Conservation (phyloP, 2,113 vertebrate species). For the Montifringilla adamsi region DNA sequence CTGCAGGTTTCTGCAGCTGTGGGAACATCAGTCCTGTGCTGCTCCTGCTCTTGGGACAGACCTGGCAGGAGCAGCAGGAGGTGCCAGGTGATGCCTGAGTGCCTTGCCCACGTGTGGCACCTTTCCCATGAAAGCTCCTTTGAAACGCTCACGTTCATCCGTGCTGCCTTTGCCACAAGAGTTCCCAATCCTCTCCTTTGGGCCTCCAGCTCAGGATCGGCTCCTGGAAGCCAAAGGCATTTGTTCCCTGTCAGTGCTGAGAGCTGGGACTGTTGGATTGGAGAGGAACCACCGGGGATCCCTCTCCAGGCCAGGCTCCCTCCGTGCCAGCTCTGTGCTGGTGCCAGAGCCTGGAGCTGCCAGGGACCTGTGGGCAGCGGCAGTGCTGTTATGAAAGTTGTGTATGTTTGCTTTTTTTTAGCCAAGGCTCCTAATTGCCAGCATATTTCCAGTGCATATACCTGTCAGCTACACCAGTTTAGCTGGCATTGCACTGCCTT, state of each 20-base stretch:
- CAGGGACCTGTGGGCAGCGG: background rate
- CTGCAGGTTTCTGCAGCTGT: background rate
- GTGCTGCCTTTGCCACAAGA: background rate
- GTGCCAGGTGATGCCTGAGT: background rate
- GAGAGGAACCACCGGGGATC: background rate
- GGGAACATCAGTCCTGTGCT: background rate
- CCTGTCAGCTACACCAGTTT: constrained; percentile 46
- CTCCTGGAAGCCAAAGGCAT: background rate
- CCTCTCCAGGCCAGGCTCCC: background rate
- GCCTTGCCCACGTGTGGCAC: background rate
- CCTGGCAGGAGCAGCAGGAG: background rate
- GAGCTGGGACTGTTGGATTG: fast-evolving
- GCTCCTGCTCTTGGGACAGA: background rate
- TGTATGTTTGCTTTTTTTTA: background rate
- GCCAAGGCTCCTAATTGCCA: constrained; percentile 53
- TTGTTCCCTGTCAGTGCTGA: background rate
- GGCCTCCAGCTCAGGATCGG: background rate
- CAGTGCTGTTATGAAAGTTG: background rate
- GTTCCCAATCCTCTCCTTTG: background rate
- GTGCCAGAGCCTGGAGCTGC: background rate
- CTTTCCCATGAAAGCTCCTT: background rate
- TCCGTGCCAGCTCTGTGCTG: background rate
- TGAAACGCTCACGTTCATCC: background rate
- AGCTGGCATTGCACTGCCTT: constrained; percentile 40
- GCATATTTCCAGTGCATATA: constrained; percentile 56